Evolutionary conservation across 2,888 invertebrate species (phyloP).

Genomic region (Monochamus alternatus): DNA sequence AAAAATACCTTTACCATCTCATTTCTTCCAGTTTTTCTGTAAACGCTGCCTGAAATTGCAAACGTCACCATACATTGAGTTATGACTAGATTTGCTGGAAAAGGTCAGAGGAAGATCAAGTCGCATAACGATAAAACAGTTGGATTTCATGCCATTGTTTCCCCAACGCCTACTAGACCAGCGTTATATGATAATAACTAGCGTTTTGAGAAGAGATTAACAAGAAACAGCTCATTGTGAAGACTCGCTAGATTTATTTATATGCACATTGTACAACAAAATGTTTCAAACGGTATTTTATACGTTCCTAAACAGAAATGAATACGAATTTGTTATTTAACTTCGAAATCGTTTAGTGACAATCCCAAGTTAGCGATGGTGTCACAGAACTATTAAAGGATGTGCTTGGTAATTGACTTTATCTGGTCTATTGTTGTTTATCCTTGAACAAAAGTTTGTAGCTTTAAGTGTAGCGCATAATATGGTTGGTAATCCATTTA

Average conservation of each 20-base stretch:
- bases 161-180: slow-evolving; percentile 18
- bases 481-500: not conserved
- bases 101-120: slow-evolving; percentile 31
- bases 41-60: too few species aligned
- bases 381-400: slow-evolving; percentile 2
- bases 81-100: not conserved
- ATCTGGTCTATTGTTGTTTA: not conserved
- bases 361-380: not conserved
- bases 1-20: too few species aligned
- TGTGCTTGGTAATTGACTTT: not conserved
- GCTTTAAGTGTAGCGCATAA: not conserved
- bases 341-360: not conserved
- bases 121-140: slow-evolving; percentile 17
- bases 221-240: not conserved
- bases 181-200: slow-evolving; percentile 17
- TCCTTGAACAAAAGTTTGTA: not conserved
- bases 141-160: slow-evolving; percentile 15
- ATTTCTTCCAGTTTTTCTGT: too few species aligned
- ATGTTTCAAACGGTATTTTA: not conserved
- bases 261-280: not conserved
- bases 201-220: not conserved
- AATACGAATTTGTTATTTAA: too few species aligned
- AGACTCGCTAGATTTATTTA: not conserved
- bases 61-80: not conserved
- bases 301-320: too few species aligned